phyloP scores from a whole-genome alignment of 2,888 invertebrate species.

The Xanthorhoe designata region DNA sequence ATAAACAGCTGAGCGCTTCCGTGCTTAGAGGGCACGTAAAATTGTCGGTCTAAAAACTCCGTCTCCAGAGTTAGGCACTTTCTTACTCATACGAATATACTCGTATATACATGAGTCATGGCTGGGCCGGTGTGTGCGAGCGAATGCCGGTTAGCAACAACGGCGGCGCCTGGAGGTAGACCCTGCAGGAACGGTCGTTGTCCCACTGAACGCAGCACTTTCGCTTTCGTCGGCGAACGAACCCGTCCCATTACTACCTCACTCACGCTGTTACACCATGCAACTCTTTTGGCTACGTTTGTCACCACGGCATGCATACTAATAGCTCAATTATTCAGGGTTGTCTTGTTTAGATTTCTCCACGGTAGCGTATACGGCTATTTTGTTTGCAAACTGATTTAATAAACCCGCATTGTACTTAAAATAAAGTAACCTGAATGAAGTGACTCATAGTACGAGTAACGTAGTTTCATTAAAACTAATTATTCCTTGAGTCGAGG shows the following conservation, averaged over 20 bases:
- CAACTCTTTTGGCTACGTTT: conserved; percentile 75
- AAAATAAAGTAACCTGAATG: conserved; percentile 28
- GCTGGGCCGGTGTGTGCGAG: conserved; percentile 8
- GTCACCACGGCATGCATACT: conserved; percentile 75
- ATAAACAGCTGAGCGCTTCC: too few relatives aligned
- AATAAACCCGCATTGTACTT: conserved; percentile 45
- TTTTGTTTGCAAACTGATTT: conserved; percentile 52
- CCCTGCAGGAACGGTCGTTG: conserved; percentile 81
- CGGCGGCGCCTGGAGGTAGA: conserved; percentile 52
- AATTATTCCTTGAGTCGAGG: neutral
- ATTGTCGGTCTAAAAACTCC: too few relatives aligned
- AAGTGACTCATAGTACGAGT: conserved; percentile 11
- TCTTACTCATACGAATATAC: too few relatives aligned
- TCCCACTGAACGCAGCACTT: conserved; percentile 83
- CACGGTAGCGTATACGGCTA: conserved; percentile 51
- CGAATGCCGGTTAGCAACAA: conserved; percentile 34
- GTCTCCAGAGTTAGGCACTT: too few relatives aligned
- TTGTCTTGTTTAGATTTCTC: conserved; percentile 79
- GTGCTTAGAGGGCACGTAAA: too few relatives aligned
- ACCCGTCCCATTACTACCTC: conserved; percentile 81
- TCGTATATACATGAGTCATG: conserved; percentile 3
- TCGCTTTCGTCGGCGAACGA: conserved; percentile 85
- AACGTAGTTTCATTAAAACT: neutral
- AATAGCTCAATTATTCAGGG: conserved; percentile 68
- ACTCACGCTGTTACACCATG: conserved; percentile 80